Conservation (phyloP, 2,113 vertebrate species). For the Triplophysa rosa region DNA sequence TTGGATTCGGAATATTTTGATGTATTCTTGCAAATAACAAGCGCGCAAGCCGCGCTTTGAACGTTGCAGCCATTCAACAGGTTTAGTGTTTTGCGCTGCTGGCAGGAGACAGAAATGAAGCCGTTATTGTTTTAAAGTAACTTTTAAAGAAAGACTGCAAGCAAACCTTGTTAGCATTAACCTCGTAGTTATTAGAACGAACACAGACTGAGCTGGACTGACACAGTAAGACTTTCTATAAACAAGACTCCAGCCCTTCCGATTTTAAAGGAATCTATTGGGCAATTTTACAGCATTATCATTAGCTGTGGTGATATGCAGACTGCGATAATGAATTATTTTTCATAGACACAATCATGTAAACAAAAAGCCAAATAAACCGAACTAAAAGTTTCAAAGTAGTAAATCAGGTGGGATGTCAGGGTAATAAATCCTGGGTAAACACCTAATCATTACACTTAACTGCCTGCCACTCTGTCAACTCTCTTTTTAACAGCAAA, state of each 20-base stretch:
- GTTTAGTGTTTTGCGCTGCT: constrained; percentile 7
- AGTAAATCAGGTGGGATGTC: background rate
- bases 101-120: constrained; percentile 8
- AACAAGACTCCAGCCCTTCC: background rate
- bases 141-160: constrained; percentile 1
- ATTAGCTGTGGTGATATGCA: background rate
- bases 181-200: background rate
- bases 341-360: background rate
- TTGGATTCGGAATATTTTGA: background rate
- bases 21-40: background rate
- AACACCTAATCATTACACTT: background rate
- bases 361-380: background rate
- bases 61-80: constrained; percentile 47
- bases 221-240: background rate
- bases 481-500: background rate
- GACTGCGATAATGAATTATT: background rate
- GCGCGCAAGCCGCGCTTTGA: background rate
- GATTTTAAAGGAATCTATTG: background rate
- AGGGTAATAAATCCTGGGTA: background rate
- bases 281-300: background rate
- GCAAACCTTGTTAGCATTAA: background rate
- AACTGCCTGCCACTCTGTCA: background rate
- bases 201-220: background rate
- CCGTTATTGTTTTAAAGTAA: background rate
- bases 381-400: background rate